Evolutionary conservation across 1,140 invertebrate species (phyloP).

Genomic region (Neoseiulus cucumeris): DNA sequence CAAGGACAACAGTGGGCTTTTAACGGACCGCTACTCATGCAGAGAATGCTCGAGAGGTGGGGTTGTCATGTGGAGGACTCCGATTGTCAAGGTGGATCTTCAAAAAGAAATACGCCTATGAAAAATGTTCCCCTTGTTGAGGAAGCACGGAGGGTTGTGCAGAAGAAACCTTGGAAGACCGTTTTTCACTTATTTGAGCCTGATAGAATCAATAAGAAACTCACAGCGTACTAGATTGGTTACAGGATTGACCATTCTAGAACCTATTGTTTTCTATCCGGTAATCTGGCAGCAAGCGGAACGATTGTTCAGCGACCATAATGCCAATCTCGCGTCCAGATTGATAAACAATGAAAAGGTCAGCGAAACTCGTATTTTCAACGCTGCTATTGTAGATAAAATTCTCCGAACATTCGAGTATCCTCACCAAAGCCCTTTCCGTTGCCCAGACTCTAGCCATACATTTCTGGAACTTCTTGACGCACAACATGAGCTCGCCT

Average conservation of each 20-base stretch:
- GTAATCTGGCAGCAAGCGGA: neutral
- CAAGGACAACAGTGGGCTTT: too few species aligned
- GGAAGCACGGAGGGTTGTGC: too few species aligned
- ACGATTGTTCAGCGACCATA: neutral
- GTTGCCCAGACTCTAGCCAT: too few species aligned
- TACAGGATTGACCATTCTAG: neutral
- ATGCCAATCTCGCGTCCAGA: neutral
- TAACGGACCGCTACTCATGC: neutral
- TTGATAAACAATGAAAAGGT: neutral
- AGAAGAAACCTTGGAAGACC: too few species aligned
- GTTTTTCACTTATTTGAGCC: too few species aligned
- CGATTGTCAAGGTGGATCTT: neutral
- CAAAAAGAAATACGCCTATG: too few species aligned
- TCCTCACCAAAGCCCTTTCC: too few species aligned
- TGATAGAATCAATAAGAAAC: too few species aligned
- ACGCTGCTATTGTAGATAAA: too few species aligned
- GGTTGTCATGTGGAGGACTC: neutral
- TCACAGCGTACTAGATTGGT: too few species aligned
- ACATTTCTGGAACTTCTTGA: neutral
- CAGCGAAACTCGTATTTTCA: neutral
- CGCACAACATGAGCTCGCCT: neutral
- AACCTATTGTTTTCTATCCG: neutral
- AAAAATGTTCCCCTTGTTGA: too few species aligned
- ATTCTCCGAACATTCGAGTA: too few species aligned
- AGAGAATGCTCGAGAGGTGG: neutral